These are phyloP conservation scores for Galleria mellonella DNA, from an alignment of 1,140 invertebrate genomes.

Conservation along the genomic window DNA sequence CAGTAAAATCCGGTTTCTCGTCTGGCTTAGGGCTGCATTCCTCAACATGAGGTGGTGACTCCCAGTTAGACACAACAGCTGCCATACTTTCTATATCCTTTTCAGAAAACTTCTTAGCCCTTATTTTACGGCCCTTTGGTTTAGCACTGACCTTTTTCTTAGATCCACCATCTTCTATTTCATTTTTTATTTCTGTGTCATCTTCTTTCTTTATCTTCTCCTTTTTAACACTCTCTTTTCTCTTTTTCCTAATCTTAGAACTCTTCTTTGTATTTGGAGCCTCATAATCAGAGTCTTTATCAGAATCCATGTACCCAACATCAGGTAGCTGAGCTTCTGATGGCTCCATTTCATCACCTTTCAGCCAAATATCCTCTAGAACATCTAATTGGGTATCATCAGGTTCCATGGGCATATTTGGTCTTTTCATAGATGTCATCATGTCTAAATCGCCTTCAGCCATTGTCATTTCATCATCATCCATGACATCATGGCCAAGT, in stretches of 20 bases:
- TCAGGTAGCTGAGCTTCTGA: conserved; percentile 63
- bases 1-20: background rate
- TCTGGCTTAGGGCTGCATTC: conserved; percentile 6
- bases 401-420: conserved; percentile 66
- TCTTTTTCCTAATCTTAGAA: conserved; percentile 36
- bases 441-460: conserved; percentile 71
- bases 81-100: conserved; percentile 49
- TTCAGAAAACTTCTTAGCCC: conserved; percentile 46
- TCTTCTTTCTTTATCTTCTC: conserved; percentile 24
- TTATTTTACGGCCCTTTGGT: conserved; percentile 27
- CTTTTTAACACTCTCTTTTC: conserved; percentile 42
- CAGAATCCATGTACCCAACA: conserved; percentile 64
- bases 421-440: conserved; percentile 72
- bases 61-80: conserved; percentile 48
- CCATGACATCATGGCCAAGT: conserved; percentile 64
- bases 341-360: conserved; percentile 85
- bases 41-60: conserved; percentile 44
- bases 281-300: conserved; percentile 67
- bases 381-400: conserved; percentile 85
- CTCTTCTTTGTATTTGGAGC: conserved; percentile 36
- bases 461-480: conserved; percentile 71
- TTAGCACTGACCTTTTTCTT: conserved; percentile 14
- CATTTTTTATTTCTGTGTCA: conserved; percentile 14
- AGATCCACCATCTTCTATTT: background rate
- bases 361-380: conserved; percentile 87